Conservation (phyloP, 2,113 vertebrate species). For the Xiphophorus couchianus region DNA sequence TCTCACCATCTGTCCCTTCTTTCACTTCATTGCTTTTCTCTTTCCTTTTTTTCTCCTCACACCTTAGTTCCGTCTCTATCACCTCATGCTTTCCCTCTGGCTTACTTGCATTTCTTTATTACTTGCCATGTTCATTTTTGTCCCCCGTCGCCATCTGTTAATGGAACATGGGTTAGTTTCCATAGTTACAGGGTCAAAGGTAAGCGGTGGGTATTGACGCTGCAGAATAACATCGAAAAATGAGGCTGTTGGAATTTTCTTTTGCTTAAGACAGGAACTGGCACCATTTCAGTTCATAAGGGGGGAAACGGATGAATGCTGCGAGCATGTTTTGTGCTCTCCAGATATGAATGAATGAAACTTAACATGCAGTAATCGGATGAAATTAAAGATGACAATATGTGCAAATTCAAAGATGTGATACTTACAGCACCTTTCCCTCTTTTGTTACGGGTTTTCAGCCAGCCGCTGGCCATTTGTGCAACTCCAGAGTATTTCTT, state of each 20-base stretch:
- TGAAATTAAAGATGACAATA: not conserved
- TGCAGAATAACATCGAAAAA: conserved; percentile 2
- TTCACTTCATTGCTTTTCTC: not conserved
- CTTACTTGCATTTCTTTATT: conserved; percentile 7
- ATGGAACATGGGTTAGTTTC: conserved; percentile 12
- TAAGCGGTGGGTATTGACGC: not conserved
- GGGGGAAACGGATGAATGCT: not conserved
- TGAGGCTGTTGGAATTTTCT: not conserved
- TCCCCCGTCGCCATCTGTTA: conserved; percentile 23
- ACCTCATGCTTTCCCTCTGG: conserved; percentile 4
- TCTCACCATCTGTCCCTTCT: conserved; percentile 22
- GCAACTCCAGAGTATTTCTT: too few species aligned
- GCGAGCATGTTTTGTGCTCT: not conserved
- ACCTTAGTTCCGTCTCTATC: conserved; percentile 19
- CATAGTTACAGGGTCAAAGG: conserved; percentile 39
- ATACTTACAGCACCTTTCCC: not conserved
- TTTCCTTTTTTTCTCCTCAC: not conserved
- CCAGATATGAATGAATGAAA: not conserved
- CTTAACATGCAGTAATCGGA: not conserved
- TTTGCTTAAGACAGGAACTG: not conserved
- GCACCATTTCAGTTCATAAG: not conserved
- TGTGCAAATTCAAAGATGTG: not conserved
- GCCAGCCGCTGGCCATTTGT: too few species aligned
- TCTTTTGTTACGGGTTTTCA: too few species aligned
- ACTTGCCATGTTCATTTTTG: not conserved